Conservation (phyloP, 2,797 vertebrate species). For the Sebastes taczanowskii region DNA sequence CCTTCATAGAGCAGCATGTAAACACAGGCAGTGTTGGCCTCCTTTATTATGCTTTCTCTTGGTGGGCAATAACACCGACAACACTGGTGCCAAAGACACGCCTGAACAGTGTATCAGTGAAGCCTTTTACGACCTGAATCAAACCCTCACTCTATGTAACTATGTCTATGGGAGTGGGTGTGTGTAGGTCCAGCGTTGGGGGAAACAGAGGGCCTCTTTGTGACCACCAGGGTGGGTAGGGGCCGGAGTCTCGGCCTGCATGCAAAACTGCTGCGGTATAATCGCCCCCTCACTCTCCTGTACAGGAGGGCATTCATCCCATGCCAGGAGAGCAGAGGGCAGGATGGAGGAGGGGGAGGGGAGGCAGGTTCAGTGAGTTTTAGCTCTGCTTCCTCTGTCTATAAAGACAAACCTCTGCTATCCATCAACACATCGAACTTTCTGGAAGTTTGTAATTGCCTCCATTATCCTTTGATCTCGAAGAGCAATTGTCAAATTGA, state of each 20-base stretch:
- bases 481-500: neutral
- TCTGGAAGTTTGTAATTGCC: neutral
- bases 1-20: conserved; percentile 49
- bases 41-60: conserved; percentile 62
- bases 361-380: conserved; percentile 50
- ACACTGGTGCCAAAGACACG: conserved; percentile 70
- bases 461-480: neutral
- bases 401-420: conserved; percentile 12
- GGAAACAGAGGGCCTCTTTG: conserved; percentile 79
- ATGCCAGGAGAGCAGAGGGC: conserved; percentile 63
- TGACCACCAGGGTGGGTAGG: conserved; percentile 64
- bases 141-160: conserved; percentile 59
- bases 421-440: conserved; percentile 18
- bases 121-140: conserved; percentile 70
- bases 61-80: conserved; percentile 66
- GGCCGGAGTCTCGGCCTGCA: conserved; percentile 66
- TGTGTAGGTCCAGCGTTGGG: conserved; percentile 47
- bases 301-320: conserved; percentile 80
- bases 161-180: conserved; percentile 35
- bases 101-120: conserved; percentile 72
- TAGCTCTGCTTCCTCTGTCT: neutral
- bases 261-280: conserved; percentile 72
- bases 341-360: conserved; percentile 10
- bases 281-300: conserved; percentile 68
- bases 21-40: conserved; percentile 53